phyloP scores from a whole-genome alignment of 1,140 invertebrate genomes.

The Phthorimaea operculella region DNA sequence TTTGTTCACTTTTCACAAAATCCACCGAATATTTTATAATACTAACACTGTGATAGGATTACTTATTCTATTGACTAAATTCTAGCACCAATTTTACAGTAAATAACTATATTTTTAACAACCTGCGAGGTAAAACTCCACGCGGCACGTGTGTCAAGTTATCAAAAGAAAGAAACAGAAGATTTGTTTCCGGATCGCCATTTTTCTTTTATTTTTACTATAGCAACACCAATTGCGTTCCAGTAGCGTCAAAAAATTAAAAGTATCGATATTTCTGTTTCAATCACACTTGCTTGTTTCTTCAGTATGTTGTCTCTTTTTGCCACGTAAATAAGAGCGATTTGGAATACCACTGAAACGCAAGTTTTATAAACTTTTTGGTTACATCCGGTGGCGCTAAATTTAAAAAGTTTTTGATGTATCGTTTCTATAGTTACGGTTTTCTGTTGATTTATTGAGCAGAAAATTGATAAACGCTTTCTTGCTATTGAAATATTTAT shows the following conservation, averaged over 20 bases:
- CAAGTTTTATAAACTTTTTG: constrained; percentile 3
- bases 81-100: constrained; percentile 29
- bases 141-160: constrained; percentile 68
- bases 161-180: constrained; percentile 59
- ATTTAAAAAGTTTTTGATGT: constrained; percentile 18
- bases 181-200: constrained; percentile 49
- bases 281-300: neutral
- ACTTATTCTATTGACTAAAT: constrained; percentile 15
- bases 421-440: constrained; percentile 34
- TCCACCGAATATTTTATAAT: constrained; percentile 19
- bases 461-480: neutral
- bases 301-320: neutral
- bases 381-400: constrained; percentile 13
- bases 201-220: constrained; percentile 33
- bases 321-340: neutral
- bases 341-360: neutral
- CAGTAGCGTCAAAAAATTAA: neutral
- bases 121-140: constrained; percentile 67
- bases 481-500: neutral
- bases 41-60: constrained; percentile 27
- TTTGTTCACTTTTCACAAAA: constrained; percentile 29
- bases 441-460: neutral
- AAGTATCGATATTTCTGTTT: neutral
- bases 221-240: constrained; percentile 26
- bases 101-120: constrained; percentile 45